Evolutionary conservation across 2,797 vertebrate species (phyloP).

Genomic region (Oceanodroma leucorhoa): DNA sequence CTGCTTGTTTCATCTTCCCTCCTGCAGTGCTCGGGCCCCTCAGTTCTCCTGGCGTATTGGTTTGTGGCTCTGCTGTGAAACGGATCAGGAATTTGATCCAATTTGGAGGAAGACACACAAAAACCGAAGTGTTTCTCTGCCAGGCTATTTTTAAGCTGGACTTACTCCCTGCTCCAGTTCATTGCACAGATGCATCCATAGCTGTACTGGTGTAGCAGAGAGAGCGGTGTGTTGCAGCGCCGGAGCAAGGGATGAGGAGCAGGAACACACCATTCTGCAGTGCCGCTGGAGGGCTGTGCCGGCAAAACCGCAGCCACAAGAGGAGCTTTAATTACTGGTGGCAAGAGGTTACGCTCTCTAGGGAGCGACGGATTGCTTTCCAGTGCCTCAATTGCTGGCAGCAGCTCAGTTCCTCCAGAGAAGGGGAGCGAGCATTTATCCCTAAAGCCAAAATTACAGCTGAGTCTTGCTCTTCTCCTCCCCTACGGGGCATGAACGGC

Average conservation of each 20-base stretch:
- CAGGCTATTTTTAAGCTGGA: constrained; percentile 52
- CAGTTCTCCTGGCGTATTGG: not conserved
- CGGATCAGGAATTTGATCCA: constrained; percentile 55
- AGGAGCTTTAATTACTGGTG: not conserved
- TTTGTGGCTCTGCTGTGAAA: constrained; percentile 57
- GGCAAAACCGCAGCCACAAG: constrained; percentile 1
- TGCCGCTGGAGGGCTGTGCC: not conserved
- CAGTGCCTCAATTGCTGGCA: constrained; percentile 6
- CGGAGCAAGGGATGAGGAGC: rapidly evolving
- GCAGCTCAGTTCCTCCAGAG: constrained; percentile 7
- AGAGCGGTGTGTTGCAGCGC: not conserved
- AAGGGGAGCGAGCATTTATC: not conserved
- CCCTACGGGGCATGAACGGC: not conserved
- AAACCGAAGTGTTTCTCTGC: constrained; percentile 4
- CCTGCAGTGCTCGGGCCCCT: constrained; percentile 38
- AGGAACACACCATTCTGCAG: not conserved
- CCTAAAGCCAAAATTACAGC: not conserved
- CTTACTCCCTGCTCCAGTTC: constrained; percentile 11
- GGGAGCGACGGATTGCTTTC: not conserved
- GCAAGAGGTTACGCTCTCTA: not conserved
- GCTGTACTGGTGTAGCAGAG: not conserved
- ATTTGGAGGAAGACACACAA: constrained; percentile 40
- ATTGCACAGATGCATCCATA: not conserved
- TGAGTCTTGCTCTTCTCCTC: not conserved
- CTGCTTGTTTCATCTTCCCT: constrained; percentile 41